phyloP scores from a whole-genome alignment of 2,797 vertebrate species.

The Oryzias sinensis region DNA sequence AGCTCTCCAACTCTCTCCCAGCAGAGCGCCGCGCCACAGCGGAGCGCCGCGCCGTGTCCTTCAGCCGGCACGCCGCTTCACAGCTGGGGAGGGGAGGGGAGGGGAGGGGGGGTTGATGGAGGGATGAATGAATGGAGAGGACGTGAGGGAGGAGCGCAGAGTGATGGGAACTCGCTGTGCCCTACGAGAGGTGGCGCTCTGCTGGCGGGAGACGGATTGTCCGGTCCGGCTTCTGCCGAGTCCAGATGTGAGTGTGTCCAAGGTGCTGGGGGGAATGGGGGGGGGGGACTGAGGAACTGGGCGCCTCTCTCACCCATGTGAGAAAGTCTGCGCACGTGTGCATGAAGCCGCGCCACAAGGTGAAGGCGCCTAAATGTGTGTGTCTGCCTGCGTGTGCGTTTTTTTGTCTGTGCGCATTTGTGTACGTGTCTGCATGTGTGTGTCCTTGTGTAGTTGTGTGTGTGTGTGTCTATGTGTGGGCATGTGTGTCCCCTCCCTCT shows the following conservation, averaged over 20 bases:
- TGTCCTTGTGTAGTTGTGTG: constrained; percentile 28
- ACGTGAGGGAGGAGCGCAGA: constrained; percentile 22
- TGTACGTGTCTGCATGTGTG: constrained; percentile 14
- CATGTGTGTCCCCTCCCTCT: constrained; percentile 5
- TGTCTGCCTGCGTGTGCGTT: constrained; percentile 26
- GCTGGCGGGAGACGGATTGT: constrained; percentile 49
- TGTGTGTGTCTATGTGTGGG: constrained; percentile 2
- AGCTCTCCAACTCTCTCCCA: constrained; percentile 60
- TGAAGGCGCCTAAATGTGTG: constrained; percentile 32
- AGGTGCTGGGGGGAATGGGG: neutral
- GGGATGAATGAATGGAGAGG: constrained; percentile 66
- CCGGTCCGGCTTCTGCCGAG: constrained; percentile 35
- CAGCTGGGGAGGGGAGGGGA: constrained; percentile 52
- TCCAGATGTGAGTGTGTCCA: constrained; percentile 30
- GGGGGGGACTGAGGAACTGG: constrained; percentile 19
- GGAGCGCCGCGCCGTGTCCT: constrained; percentile 72
- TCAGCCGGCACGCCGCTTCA: constrained; percentile 66
- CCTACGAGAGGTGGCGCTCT: constrained; percentile 45
- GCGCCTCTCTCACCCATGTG: constrained; percentile 43
- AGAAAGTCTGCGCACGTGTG: constrained; percentile 17
- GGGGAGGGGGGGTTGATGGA: constrained; percentile 43
- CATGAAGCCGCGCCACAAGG: constrained; percentile 25
- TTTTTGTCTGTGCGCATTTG: too few relatives aligned
- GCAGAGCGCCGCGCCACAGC: constrained; percentile 56
- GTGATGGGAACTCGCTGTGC: constrained; percentile 43